A percentile compares a stretch with the other conserved stretches of the same genome.
phyloP scores from a whole-genome alignment of 2,888 invertebrate genomes.

The Nebria brevicollis region DNA sequence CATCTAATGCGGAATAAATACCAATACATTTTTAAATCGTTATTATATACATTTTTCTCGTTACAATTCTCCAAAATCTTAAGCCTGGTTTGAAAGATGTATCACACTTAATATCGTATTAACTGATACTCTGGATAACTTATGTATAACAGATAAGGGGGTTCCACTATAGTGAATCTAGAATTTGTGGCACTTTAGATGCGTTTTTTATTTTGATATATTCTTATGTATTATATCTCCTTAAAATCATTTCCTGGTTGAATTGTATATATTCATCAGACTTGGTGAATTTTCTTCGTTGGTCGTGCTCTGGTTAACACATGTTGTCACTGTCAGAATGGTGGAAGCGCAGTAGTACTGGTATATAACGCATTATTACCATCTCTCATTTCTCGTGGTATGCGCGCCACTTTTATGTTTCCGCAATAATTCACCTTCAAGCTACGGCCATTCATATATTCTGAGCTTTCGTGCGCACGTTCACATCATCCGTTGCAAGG shows the following conservation, averaged over 20 bases:
- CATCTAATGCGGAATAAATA: too few relatives aligned
- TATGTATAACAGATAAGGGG: too few relatives aligned
- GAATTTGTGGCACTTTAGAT: too few relatives aligned
- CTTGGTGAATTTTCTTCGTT: not conserved
- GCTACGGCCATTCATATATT: constrained; percentile 36
- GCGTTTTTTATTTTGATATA: too few relatives aligned
- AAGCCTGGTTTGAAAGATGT: too few relatives aligned
- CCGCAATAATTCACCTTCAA: constrained; percentile 46
- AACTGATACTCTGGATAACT: too few relatives aligned
- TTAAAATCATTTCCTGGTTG: not conserved
- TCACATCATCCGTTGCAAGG: constrained; percentile 41
- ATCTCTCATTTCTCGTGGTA: constrained; percentile 44
- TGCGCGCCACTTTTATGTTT: constrained; percentile 47
- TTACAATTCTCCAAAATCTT: too few relatives aligned
- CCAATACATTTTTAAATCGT: too few relatives aligned
- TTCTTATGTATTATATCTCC: not conserved
- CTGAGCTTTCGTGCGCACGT: constrained; percentile 39
- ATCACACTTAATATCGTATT: too few relatives aligned
- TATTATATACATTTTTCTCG: too few relatives aligned
- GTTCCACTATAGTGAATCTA: too few relatives aligned
- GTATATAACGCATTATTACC: constrained; percentile 49
- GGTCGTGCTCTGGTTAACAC: not conserved
- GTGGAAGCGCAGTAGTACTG: not conserved
- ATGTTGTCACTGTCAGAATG: not conserved
- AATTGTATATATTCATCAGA: not conserved